These are phyloP conservation scores for Ellobius talpinus DNA, from an alignment of 2,113 vertebrate genomes.

Conservation along the genomic window DNA sequence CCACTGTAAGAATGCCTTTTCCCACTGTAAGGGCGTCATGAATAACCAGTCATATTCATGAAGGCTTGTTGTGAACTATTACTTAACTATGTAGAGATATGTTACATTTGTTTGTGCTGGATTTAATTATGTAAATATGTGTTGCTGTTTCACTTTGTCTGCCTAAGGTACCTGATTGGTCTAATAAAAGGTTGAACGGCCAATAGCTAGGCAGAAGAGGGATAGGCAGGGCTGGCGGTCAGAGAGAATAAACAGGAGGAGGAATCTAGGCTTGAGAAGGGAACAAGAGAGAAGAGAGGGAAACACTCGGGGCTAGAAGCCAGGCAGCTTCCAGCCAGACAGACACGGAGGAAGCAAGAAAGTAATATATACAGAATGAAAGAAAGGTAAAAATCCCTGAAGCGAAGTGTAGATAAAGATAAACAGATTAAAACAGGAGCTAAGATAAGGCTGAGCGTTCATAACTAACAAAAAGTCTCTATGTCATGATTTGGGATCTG, in stretches of 20 bases:
- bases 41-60: slow-evolving; percentile 31
- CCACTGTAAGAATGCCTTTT: slow-evolving; percentile 31
- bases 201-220: not conserved
- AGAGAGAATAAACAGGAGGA: not conserved
- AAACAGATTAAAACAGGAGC: not conserved
- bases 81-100: not conserved
- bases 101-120: not conserved
- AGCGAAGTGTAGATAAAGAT: not conserved
- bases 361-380: not conserved
- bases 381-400: not conserved
- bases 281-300: not conserved
- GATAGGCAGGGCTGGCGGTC: not conserved
- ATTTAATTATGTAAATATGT: not conserved
- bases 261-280: not conserved
- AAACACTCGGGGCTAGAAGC: not conserved
- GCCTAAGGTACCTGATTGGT: not conserved
- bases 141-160: not conserved
- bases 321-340: not conserved
- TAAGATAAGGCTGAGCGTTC: not conserved
- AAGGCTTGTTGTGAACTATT: not conserved
- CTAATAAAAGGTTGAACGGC: not conserved
- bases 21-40: not conserved
- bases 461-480: not conserved
- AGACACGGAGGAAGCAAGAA: not conserved
- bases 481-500: not conserved